Evolutionary conservation across 1,140 invertebrate species (phyloP).

Genomic region (Drosophila asahinai): DNA sequence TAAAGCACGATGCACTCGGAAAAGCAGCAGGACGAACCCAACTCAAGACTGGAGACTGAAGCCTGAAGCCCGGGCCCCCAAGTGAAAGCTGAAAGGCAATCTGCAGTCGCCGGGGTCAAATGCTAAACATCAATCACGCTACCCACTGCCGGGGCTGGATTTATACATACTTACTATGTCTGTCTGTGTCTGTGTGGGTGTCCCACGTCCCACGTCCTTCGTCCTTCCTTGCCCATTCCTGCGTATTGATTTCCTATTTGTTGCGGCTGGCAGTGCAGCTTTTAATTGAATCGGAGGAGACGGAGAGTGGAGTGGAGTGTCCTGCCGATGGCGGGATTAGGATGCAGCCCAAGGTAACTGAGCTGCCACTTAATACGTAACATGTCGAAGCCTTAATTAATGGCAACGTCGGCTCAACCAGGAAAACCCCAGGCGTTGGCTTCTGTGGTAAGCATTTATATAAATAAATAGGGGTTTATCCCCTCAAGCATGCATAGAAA

Average conservation of each 20-base stretch:
- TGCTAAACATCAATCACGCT: slow-evolving; percentile 60
- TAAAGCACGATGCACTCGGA: slow-evolving; percentile 51
- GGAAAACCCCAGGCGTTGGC: neutral
- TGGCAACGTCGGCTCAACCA: neutral
- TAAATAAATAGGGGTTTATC: neutral
- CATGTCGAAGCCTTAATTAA: slow-evolving; percentile 21
- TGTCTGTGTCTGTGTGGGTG: neutral
- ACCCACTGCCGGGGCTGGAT: neutral
- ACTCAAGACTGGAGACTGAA: neutral
- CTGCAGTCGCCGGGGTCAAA: slow-evolving; percentile 41
- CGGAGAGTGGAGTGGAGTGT: neutral
- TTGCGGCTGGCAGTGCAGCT: slow-evolving; percentile 23
- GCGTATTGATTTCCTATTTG: slow-evolving; percentile 38
- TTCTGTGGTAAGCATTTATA: neutral
- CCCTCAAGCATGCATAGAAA: neutral
- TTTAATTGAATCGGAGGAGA: slow-evolving; percentile 35
- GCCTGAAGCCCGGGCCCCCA: neutral
- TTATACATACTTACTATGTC: neutral
- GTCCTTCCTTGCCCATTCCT: neutral
- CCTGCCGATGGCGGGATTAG: slow-evolving; percentile 18
- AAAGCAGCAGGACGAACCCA: slow-evolving; percentile 13
- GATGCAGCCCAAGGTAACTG: slow-evolving; percentile 10
- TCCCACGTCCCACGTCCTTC: too few species aligned
- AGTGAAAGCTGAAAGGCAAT: slow-evolving; percentile 27
- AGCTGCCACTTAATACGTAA: slow-evolving; percentile 11